Percentiles rank a stretch among this genome's conserved stretches.
Evolutionary conservation across 2,113 vertebrate species (phyloP).

Genomic region (Neoarius graeffei): DNA sequence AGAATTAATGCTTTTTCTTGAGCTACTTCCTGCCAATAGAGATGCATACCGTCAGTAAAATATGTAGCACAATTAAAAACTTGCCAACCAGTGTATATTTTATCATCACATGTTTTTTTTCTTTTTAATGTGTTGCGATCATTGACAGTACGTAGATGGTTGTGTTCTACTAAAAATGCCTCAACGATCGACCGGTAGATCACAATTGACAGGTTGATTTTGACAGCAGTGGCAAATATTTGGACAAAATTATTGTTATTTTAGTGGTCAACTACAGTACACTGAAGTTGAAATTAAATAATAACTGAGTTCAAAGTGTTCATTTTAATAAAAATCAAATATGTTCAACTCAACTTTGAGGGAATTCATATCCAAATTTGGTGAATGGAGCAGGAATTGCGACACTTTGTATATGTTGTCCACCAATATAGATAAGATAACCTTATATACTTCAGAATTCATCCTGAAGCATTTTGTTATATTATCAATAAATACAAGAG

Average conservation of each 20-base stretch:
- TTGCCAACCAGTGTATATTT: neutral
- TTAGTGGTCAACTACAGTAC: too few species aligned
- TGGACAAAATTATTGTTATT: neutral
- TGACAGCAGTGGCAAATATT: neutral
- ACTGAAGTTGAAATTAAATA: neutral
- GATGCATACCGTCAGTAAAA: neutral
- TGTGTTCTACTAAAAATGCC: neutral
- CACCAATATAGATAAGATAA: neutral
- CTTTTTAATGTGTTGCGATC: too few species aligned
- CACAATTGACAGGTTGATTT: too few species aligned
- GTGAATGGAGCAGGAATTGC: neutral
- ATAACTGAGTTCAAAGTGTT: neutral
- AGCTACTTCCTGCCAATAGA: neutral
- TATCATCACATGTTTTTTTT: neutral
- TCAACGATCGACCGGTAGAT: too few species aligned
- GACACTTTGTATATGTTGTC: neutral
- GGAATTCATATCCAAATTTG: neutral
- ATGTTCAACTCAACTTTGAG: neutral
- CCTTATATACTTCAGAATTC: neutral
- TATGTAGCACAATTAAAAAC: neutral
- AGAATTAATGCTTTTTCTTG: too few species aligned
- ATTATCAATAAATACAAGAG: too few species aligned
- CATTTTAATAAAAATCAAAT: neutral
- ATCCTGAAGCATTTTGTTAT: too few species aligned
- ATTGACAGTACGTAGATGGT: neutral